These are phyloP conservation scores for Oncorhynchus keta DNA, from an alignment of 2,113 vertebrate species.

Conservation along the genomic window DNA sequence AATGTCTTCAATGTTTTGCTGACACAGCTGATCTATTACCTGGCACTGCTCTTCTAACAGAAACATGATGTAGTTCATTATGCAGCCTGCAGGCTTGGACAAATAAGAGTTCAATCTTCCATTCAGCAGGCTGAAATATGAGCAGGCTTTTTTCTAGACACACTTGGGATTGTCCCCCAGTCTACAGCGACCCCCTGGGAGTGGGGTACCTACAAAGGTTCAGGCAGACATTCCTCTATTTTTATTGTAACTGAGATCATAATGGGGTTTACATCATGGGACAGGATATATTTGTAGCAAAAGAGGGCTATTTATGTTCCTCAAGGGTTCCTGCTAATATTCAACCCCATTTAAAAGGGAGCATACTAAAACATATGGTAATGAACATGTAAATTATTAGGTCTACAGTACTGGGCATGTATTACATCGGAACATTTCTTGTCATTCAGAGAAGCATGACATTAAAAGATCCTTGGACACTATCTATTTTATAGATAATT, in stretches of 20 bases:
- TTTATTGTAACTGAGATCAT: slow-evolving; percentile 44
- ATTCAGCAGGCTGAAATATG: slow-evolving; percentile 54
- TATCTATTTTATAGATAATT: not conserved
- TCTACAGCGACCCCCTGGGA: slow-evolving; percentile 11
- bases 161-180: slow-evolving; percentile 40
- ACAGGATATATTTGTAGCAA: not conserved
- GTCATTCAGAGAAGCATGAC: too few species aligned
- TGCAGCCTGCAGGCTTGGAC: slow-evolving; percentile 43
- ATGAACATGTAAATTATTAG: not conserved
- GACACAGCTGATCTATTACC: slow-evolving; percentile 42
- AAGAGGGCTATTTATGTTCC: not conserved
- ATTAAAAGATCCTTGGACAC: not conserved
- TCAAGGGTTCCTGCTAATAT: not conserved
- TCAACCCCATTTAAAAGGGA: not conserved
- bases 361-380: not conserved
- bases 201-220: not conserved
- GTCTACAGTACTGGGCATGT: too few species aligned
- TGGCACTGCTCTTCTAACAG: slow-evolving; percentile 41
- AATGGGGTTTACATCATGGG: slow-evolving; percentile 41
- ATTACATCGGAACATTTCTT: too few species aligned
- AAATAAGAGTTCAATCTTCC: slow-evolving; percentile 54
- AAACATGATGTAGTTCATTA: slow-evolving; percentile 47
- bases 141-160: slow-evolving; percentile 33
- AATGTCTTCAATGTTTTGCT: slow-evolving; percentile 38
- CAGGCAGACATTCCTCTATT: slow-evolving; percentile 46